Percentiles rank a stretch among this genome's conserved stretches.
Conservation (phyloP, 2,797 vertebrate genomes). For the Lepilemur septentrionalis region DNA sequence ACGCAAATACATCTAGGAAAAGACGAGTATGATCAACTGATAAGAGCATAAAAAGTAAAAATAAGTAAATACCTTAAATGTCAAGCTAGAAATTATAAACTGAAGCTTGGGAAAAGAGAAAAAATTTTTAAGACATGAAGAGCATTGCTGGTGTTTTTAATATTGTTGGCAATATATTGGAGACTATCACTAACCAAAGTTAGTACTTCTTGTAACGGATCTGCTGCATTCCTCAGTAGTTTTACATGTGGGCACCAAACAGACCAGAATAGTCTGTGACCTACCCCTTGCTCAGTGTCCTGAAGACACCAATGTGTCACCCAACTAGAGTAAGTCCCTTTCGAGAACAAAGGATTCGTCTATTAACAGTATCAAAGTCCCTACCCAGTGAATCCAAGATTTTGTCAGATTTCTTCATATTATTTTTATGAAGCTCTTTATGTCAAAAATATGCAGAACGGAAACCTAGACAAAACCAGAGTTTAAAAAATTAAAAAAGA, state of each 20-base stretch:
- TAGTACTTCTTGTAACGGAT: neutral
- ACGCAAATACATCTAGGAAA: neutral
- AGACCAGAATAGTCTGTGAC: neutral
- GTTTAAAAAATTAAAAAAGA: neutral
- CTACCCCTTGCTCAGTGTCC: neutral
- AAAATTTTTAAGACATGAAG: neutral
- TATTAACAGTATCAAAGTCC: neutral
- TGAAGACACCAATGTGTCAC: neutral
- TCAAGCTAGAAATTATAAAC: neutral
- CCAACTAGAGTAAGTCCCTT: neutral
- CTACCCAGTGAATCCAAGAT: neutral
- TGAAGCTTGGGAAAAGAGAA: neutral
- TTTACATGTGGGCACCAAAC: neutral
- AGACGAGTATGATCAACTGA: neutral
- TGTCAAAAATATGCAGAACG: neutral
- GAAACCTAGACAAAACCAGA: neutral
- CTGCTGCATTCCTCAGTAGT: neutral
- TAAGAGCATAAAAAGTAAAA: neutral
- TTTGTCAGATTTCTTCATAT: neutral
- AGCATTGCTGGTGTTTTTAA: neutral
- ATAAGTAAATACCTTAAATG: neutral
- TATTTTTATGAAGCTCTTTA: neutral
- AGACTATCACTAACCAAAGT: neutral
- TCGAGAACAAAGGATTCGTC: neutral
- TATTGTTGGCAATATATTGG: neutral